These are phyloP conservation scores for Drosophila subpulchrella DNA, from an alignment of 1,140 invertebrate species.

Conservation along the genomic window DNA sequence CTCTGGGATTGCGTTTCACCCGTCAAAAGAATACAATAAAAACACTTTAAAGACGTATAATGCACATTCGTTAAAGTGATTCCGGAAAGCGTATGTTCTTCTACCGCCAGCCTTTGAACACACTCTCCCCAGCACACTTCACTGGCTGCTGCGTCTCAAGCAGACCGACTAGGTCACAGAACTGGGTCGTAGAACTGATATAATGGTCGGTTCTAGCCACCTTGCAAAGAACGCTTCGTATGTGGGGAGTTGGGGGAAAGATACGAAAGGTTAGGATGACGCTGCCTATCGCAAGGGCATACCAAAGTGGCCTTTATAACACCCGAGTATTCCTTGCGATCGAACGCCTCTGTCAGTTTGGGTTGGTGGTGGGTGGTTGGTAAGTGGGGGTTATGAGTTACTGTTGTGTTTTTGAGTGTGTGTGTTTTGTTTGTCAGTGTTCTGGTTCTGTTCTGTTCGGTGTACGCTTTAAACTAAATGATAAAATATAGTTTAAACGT, in stretches of 20 bases:
- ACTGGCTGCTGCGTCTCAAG: conserved; percentile 2
- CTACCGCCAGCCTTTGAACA: conserved; percentile 21
- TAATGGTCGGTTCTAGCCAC: conserved; percentile 10
- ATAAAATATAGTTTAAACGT: conserved; percentile 81
- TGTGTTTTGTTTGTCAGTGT: conserved; percentile 21
- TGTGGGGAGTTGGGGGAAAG: conserved; percentile 3
- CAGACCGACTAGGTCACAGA: neutral
- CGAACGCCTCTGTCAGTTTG: conserved; percentile 40
- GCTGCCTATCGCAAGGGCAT: conserved; percentile 13
- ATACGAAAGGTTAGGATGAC: conserved; percentile 15
- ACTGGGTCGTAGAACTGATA: conserved; percentile 1
- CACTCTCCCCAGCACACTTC: conserved; percentile 9
- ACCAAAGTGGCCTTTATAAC: neutral
- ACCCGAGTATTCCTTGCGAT: conserved; percentile 17
- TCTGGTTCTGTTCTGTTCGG: conserved; percentile 32
- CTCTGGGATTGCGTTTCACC: conserved; percentile 8
- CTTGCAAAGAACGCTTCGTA: conserved; percentile 43
- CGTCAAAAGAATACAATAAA: conserved; percentile 27
- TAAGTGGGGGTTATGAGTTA: conserved; percentile 20
- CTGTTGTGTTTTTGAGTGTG: conserved; percentile 13
- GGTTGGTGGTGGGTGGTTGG: conserved; percentile 3
- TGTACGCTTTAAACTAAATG: conserved; percentile 76
- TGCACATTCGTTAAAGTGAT: conserved; percentile 17
- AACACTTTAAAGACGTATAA: conserved; percentile 18
- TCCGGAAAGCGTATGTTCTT: neutral